Evolutionary conservation across 2,797 vertebrate genomes (phyloP).

Genomic region (Micrastur ruficollis): DNA sequence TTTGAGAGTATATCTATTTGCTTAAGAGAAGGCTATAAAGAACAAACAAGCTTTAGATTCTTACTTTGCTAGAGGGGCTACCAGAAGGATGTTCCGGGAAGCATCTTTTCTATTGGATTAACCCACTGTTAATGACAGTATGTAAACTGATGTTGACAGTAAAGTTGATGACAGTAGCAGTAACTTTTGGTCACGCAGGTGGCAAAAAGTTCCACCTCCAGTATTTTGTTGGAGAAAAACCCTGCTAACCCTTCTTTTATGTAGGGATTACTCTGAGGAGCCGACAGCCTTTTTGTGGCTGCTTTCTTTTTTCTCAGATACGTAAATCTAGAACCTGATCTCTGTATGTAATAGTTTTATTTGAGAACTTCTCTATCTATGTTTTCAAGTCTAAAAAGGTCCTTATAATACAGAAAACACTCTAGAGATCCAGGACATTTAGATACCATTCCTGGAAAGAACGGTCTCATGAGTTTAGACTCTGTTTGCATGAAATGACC

Average conservation of each 20-base stretch:
- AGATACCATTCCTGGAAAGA: not conserved
- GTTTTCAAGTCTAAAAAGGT: not conserved
- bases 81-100: not conserved
- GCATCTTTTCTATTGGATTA: not conserved
- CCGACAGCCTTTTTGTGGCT: not conserved
- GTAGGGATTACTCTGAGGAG: not conserved
- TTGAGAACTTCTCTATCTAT: not conserved
- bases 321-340: not conserved
- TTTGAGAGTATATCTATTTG: not conserved
- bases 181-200: not conserved
- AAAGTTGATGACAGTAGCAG: not conserved
- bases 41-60: not conserved
- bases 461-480: not conserved
- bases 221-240: not conserved
- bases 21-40: not conserved
- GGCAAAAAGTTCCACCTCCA: not conserved
- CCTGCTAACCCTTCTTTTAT: not conserved
- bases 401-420: not conserved
- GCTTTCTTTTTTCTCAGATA: not conserved
- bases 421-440: not conserved
- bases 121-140: not conserved
- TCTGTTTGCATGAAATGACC: not conserved
- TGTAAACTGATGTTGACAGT: not conserved
- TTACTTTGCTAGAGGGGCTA: not conserved
- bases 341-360: not conserved